Base-by-base conservation (phyloP, 37 sponge, comb jelly and placozoan genomes). In the Corticium candelabrum region DNA sequence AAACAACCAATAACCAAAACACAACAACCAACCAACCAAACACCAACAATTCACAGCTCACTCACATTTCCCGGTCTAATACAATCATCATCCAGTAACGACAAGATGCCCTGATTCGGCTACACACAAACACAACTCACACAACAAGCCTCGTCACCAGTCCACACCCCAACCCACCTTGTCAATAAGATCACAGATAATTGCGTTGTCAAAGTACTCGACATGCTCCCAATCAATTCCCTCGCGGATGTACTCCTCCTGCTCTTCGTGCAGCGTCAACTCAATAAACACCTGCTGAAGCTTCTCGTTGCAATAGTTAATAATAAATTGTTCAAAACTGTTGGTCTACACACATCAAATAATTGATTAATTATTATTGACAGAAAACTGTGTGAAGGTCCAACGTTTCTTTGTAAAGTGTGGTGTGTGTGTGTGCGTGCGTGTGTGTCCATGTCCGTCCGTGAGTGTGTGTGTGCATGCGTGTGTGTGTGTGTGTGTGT, bases 291-390 rank as follows among this genome's bases (percentile, higher is more conserved):
- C 78, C 68, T 93, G 94, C 77, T 93, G 94, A 32, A 93, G 82
- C 68, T 85, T 93, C 85, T 93, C 94, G 74, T 93, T 93, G 84
- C 94, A 93, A 39, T 93, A 93, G 84, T 93, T 93, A 38, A 89
- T 90, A 80, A 93, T 89, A 37, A 89, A 89, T 79, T 93, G 93
- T 67, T 93, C 93, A 87, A 93, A 93, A 35, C 83, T 82, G 79
- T 93, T 93, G 5, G 1, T 35, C 83, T 86, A 38, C 3, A 36
- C 15, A 76, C 5, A 76, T 76, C 29, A 67, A 35, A 30, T 36
- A 57, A 76, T 70, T 30, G 36, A 70, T 70, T 70, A 70, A 29
- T 7, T 35, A 70, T 70, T 70, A 30, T 15, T 70, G 56, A 21
- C 11, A 43, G 56, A 43, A 5, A 43, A 5, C 11, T 5, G 56